Conservation (phyloP, 2,888 invertebrate genomes). For the Phania funesta region DNA sequence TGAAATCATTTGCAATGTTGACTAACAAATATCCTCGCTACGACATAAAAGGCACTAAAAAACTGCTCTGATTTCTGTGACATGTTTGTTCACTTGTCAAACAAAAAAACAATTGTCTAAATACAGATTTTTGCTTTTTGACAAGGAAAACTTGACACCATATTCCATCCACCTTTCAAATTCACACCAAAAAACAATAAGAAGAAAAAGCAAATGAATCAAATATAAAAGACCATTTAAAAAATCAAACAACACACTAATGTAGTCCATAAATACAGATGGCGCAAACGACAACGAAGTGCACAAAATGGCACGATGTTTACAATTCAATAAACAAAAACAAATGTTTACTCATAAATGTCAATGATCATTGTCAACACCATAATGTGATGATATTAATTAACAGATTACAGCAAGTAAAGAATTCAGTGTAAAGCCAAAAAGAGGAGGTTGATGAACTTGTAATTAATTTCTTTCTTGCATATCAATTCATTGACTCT, state of each 20-base stretch:
- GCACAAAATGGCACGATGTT: conserved; percentile 6
- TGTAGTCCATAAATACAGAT: conserved; percentile 52
- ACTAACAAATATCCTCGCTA: conserved; percentile 3
- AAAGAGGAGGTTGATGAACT: conserved; percentile 33
- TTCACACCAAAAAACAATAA: background rate
- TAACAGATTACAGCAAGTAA: conserved; percentile 58
- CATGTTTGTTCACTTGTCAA: conserved; percentile 1
- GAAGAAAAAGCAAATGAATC: background rate
- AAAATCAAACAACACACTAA: conserved; percentile 55
- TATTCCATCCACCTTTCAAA: conserved; percentile 1
- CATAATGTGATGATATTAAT: conserved; percentile 6
- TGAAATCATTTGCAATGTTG: conserved; percentile 18
- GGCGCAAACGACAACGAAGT: background rate
- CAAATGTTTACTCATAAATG: conserved; percentile 20
- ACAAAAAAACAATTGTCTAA: conserved; percentile 1
- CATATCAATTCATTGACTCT: too few relatives aligned
- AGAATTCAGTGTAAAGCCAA: background rate
- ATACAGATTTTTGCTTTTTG: background rate
- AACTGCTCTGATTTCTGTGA: background rate
- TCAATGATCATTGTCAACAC: conserved; percentile 18
- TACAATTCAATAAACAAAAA: conserved; percentile 50
- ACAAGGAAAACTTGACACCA: conserved; percentile 36
- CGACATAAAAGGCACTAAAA: background rate
- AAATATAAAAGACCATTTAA: conserved; percentile 21
- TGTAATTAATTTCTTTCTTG: conserved; percentile 6